phyloP scores from a whole-genome alignment of 1,140 invertebrate species.

The Eurosta solidaginis region DNA sequence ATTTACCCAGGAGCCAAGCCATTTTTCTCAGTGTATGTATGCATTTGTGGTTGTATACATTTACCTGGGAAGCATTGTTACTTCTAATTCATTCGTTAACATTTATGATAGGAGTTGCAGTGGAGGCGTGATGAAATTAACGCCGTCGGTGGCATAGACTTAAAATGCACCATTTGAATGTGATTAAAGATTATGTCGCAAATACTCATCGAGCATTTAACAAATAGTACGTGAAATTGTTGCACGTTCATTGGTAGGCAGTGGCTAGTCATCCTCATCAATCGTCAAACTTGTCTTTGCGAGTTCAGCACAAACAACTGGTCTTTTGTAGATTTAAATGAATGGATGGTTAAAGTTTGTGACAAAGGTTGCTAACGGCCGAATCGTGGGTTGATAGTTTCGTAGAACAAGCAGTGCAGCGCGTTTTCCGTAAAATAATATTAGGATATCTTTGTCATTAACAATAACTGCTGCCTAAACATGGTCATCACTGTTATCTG shows the following conservation, averaged over 20 bases:
- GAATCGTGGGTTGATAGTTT: too few relatives aligned
- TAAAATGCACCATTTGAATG: slow-evolving; percentile 29
- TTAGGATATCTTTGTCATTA: slow-evolving; percentile 34
- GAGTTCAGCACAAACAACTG: background rate
- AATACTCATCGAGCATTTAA: slow-evolving; percentile 11
- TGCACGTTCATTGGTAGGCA: slow-evolving; percentile 56
- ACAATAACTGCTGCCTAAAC: background rate
- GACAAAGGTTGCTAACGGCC: background rate
- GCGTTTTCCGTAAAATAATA: background rate
- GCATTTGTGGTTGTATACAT: too few relatives aligned
- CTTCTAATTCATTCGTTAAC: background rate
- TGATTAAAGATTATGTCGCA: background rate
- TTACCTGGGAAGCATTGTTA: too few relatives aligned
- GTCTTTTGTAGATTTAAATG: background rate
- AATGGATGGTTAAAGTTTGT: background rate
- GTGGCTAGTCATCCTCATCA: slow-evolving; percentile 57
- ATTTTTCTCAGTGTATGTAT: too few relatives aligned
- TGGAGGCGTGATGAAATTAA: background rate
- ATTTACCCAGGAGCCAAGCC: too few relatives aligned
- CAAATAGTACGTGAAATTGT: slow-evolving; percentile 59
- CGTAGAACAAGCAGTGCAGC: too few relatives aligned
- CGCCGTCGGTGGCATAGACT: slow-evolving; percentile 52
- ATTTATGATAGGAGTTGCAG: background rate
- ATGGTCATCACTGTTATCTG: background rate
- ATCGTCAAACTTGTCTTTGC: slow-evolving; percentile 45